A percentile compares a stretch with the other conserved stretches of the same genome.
phyloP scores from a whole-genome alignment of 1,140 invertebrate genomes.

The Camponotus pennsylvanicus region DNA sequence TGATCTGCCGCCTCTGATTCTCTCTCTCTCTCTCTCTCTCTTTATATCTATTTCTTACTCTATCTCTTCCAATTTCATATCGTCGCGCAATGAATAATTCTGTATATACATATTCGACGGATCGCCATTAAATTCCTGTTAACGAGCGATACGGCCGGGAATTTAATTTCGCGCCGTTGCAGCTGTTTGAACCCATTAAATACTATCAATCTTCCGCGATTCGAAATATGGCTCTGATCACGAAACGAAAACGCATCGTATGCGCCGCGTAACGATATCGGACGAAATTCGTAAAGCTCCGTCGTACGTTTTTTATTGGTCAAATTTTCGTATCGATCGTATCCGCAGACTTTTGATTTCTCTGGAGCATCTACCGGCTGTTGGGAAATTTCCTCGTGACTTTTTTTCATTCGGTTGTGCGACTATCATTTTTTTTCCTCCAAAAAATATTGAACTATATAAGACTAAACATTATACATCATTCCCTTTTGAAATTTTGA shows the following conservation, averaged over 20 bases:
- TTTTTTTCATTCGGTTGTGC: not conserved
- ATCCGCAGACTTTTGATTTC: conserved; percentile 15
- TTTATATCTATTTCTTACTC: conserved; percentile 5
- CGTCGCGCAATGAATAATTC: conserved; percentile 2
- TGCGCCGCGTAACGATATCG: not conserved
- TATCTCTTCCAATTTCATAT: conserved; percentile 29
- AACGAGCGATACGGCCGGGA: conserved; percentile 34
- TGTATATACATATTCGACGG: not conserved
- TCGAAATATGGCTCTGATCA: conserved; percentile 10
- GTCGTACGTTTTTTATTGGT: conserved; percentile 4
- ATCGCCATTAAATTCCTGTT: conserved; percentile 26
- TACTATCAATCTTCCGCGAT: conserved; percentile 24
- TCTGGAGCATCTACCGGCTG: not conserved
- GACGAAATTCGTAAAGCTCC: not conserved
- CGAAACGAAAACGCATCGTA: not conserved
- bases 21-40: not conserved
- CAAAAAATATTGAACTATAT: not conserved
- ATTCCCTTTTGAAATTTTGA: not conserved
- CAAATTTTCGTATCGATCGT: conserved; percentile 29
- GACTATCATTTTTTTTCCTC: not conserved
- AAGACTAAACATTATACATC: not conserved
- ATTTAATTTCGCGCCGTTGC: conserved; percentile 38
- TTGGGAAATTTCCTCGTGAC: not conserved
- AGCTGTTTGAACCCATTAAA: conserved; percentile 34
- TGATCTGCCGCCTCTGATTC: not conserved